Base-by-base conservation (phyloP, 2,113 vertebrate species). In the Geococcyx californianus region DNA sequence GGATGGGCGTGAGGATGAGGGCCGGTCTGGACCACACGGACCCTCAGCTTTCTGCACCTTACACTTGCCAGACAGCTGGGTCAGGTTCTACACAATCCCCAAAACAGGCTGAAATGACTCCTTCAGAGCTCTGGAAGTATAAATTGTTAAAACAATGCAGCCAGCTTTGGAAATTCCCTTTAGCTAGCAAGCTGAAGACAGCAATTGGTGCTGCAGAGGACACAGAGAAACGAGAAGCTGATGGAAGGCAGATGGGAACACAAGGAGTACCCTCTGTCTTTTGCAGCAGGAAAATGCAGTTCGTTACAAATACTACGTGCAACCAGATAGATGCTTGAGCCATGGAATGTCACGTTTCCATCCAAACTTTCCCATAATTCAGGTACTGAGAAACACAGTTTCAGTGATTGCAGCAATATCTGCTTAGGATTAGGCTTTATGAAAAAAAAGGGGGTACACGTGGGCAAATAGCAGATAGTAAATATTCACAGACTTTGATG, bases 1-100 rank as follows among this genome's bases (percentile, higher is more conserved):
- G 52, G 28, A 3, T 0, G 0, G 1, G 40, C 8, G 28, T 17
- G 25, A 34, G 24, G 13, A 45, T 1, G 1, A 44, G 12, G 19
- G 34, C 28, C 20, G 31, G 16, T 11, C 58, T 56, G 54, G 11
- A 63, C 42, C 26, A 24, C 31, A 20, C 13, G n/a, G 7, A 76
- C 7, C 23, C n/a, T 29, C 63, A 52, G 66, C 34, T 59, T 34
- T 38, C 40, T 8, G 54, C 34, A 75, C 29, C 63, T 60, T 36
- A 13, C 14, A 1, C 17, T 15, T 36, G 62, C 6, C 47, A 77
- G 47, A 4, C n/a, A 18, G 3, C 12, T 56, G 23, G 7, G 8
- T 25, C 33, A 52, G 38, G 26, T 72, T 29, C 26, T 23, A 23
- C 38, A 29, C 7, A 28, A n/a, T 19, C 28, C 28, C 45, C 17